A percentile compares a stretch with the other conserved stretches of the same genome.
phyloP scores from a whole-genome alignment of 2,797 vertebrate species.

The Monodelphis domestica region DNA sequence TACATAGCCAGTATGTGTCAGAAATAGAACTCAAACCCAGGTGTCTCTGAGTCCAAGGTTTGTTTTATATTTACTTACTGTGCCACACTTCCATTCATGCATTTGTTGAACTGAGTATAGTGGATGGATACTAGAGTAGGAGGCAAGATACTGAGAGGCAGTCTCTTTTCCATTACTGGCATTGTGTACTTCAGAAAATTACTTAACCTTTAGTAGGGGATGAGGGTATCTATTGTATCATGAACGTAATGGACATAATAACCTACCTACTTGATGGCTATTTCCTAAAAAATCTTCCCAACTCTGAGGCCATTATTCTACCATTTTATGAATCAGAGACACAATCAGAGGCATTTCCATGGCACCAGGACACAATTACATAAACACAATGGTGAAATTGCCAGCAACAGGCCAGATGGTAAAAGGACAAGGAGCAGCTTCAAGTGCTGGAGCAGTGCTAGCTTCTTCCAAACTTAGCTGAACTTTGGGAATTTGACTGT shows the following conservation, averaged over 20 bases:
- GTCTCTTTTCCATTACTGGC: background rate
- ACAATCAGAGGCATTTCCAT: conserved; percentile 15
- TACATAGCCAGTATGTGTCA: background rate
- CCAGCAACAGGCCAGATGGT: background rate
- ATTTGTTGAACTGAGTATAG: background rate
- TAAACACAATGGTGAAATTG: background rate
- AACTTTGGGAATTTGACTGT: conserved; percentile 10
- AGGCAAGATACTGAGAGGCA: background rate
- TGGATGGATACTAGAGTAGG: background rate
- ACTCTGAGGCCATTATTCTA: background rate
- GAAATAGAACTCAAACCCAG: background rate
- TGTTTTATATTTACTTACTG: background rate
- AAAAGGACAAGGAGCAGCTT: background rate
- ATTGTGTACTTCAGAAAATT: background rate
- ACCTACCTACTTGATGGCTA: background rate
- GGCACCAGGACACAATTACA: background rate
- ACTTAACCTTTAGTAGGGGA: background rate
- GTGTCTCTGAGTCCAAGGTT: background rate
- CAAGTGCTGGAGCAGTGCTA: background rate
- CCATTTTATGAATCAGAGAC: conserved; percentile 24
- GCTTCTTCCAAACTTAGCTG: conserved; percentile 7
- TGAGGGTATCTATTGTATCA: background rate
- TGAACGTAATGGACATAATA: background rate
- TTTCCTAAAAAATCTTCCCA: background rate
- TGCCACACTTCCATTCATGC: background rate